A percentile compares a stretch with the other conserved stretches of the same genome.
Conservation (phyloP, 2,797 vertebrate genomes). For the Erethizon dorsatum region DNA sequence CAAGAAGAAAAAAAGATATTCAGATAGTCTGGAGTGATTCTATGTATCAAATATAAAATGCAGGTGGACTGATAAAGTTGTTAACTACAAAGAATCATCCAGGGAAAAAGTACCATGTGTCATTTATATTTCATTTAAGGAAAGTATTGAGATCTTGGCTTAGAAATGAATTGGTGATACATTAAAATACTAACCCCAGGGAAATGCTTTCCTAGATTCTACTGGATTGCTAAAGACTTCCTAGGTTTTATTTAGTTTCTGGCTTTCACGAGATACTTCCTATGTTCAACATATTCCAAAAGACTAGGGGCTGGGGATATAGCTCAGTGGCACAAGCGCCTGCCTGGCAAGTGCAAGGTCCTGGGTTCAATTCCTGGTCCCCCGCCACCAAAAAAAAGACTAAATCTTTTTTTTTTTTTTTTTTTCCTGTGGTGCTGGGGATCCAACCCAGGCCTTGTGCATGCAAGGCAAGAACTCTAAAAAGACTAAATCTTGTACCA, state of each 20-base stretch:
- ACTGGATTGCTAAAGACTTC: constrained; percentile 28
- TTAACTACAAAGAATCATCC: constrained; percentile 59
- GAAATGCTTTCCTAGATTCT: constrained; percentile 2
- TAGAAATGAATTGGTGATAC: constrained; percentile 42
- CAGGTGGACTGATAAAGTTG: constrained; percentile 45
- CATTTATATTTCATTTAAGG: constrained; percentile 60
- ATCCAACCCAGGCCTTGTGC: neutral
- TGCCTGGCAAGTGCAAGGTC: too few relatives aligned
- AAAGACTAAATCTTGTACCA: constrained; percentile 22
- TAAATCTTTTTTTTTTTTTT: neutral
- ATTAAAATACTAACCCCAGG: constrained; percentile 50
- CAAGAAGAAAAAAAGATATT: constrained; percentile 23
- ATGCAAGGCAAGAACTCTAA: neutral
- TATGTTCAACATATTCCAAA: neutral
- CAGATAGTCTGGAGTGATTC: constrained; percentile 32
- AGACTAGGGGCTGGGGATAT: too few relatives aligned
- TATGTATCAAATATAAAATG: constrained; percentile 56
- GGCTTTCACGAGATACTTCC: constrained; percentile 2
- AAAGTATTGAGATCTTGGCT: constrained; percentile 43
- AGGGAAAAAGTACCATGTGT: constrained; percentile 1
- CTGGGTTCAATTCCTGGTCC: too few relatives aligned
- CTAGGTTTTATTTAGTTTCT: constrained; percentile 58
- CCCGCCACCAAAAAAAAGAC: neutral
- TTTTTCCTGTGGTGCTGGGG: too few relatives aligned
- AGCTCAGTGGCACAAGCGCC: too few relatives aligned